phyloP scores from a whole-genome alignment of 2,888 invertebrate genomes.

The Carabus problematicus region DNA sequence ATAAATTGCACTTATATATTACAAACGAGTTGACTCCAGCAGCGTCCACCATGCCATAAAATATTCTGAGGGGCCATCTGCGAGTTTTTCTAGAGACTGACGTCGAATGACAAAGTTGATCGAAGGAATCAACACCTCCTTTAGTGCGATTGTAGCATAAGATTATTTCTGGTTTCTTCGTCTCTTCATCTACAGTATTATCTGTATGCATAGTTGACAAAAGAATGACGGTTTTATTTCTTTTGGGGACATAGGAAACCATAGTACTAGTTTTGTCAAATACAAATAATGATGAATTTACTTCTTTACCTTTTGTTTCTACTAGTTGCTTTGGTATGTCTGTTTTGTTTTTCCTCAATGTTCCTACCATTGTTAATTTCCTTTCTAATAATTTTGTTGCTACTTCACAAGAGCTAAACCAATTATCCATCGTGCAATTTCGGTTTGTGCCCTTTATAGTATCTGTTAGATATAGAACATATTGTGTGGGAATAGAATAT shows the following conservation, averaged over 20 bases:
- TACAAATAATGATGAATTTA: no score
- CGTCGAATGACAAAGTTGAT: slow-evolving; percentile 21
- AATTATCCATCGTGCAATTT: slow-evolving; percentile 18
- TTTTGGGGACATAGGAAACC: no score
- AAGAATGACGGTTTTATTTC: slow-evolving; percentile 2
- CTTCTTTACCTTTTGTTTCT: no score
- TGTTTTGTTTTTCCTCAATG: neutral
- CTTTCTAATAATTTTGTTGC: neutral
- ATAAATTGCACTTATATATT: slow-evolving; percentile 22
- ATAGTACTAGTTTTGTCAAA: no score
- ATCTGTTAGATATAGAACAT: slow-evolving; percentile 7
- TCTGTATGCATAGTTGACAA: slow-evolving; percentile 1
- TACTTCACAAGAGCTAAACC: neutral
- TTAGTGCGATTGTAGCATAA: slow-evolving; percentile 10
- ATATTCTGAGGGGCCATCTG: slow-evolving; percentile 31
- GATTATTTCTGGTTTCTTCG: slow-evolving; percentile 25
- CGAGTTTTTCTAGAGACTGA: slow-evolving; percentile 29
- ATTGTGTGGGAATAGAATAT: neutral
- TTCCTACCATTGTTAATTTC: slow-evolving; percentile 10
- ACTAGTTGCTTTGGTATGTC: neutral
- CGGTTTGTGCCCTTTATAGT: slow-evolving; percentile 8
- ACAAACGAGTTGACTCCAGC: slow-evolving; percentile 27
- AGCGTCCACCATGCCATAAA: slow-evolving; percentile 20
- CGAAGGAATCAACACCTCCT: slow-evolving; percentile 15
- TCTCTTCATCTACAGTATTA: slow-evolving; percentile 1